These are phyloP conservation scores for Caiman crocodilus DNA, from an alignment of 2,797 vertebrate genomes.

Conservation along the genomic window DNA sequence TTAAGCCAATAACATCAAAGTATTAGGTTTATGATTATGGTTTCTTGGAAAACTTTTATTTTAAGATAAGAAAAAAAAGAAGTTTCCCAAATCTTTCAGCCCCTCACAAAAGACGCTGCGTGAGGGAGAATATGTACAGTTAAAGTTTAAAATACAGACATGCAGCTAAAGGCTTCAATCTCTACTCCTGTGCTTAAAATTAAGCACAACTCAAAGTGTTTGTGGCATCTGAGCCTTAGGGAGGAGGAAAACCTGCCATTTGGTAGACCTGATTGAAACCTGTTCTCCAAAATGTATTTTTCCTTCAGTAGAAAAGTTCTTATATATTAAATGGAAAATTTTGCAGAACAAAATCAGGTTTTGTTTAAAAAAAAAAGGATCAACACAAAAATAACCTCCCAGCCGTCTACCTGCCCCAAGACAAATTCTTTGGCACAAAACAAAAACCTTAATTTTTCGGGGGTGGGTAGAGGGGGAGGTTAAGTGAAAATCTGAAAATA, in stretches of 20 bases:
- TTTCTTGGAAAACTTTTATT: constrained; percentile 60
- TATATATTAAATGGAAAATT: background rate
- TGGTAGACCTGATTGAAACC: background rate
- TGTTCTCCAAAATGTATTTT: background rate
- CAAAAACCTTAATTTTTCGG: background rate
- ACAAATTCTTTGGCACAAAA: no score
- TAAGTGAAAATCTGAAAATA: background rate
- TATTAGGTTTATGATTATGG: constrained; percentile 60
- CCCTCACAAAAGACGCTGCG: background rate
- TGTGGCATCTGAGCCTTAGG: background rate
- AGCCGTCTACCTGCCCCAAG: no score
- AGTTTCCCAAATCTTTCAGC: background rate
- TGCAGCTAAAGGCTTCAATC: background rate
- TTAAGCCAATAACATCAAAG: constrained; percentile 15
- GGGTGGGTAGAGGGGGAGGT: no score
- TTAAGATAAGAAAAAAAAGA: constrained; percentile 47
- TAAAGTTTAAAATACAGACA: background rate
- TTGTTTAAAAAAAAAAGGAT: background rate
- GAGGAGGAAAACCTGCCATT: background rate
- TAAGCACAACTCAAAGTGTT: background rate
- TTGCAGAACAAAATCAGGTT: background rate
- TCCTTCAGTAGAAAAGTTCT: background rate
- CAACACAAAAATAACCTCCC: no score
- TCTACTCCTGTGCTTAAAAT: background rate
- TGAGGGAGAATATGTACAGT: background rate